A percentile compares a stretch with the other conserved stretches of the same genome.
These are phyloP conservation scores for Calephelis perditalis DNA, from an alignment of 2,888 invertebrate genomes.

Conservation along the genomic window DNA sequence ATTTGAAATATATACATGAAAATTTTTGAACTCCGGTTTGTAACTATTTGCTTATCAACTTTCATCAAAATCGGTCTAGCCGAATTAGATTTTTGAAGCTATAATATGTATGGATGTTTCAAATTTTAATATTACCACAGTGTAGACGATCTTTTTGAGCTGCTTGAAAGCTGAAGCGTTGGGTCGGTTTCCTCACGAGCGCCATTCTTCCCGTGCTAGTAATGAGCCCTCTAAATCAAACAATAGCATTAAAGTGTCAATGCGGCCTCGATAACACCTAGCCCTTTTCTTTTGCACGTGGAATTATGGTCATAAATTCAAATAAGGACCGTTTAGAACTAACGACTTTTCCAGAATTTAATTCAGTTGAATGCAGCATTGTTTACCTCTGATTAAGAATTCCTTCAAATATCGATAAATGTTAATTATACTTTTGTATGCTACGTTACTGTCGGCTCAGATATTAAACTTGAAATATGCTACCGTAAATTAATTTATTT, in stretches of 20 bases:
- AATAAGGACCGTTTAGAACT: slow-evolving; percentile 47
- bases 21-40: too few relatives aligned
- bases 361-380: slow-evolving; percentile 8
- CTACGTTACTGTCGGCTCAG: too few relatives aligned
- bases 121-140: slow-evolving; percentile 9
- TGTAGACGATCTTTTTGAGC: neutral
- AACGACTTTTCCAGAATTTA: slow-evolving; percentile 37
- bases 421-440: too few relatives aligned
- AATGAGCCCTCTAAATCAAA: slow-evolving; percentile 77
- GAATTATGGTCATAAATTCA: slow-evolving; percentile 72
- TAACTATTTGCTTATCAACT: too few relatives aligned
- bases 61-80: too few relatives aligned
- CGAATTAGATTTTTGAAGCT: too few relatives aligned
- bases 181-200: slow-evolving; percentile 54
- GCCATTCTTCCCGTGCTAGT: slow-evolving; percentile 61
- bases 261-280: slow-evolving; percentile 70
- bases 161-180: slow-evolving; percentile 29
- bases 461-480: too few relatives aligned
- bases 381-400: too few relatives aligned
- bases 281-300: slow-evolving; percentile 66
- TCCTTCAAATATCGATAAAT: too few relatives aligned
- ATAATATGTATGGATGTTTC: neutral
- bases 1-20: too few relatives aligned
- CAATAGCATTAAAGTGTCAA: slow-evolving; percentile 78
- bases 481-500: too few relatives aligned